These are phyloP conservation scores for Prionailurus bengalensis DNA, from an alignment of 2,113 vertebrate species.

Conservation along the genomic window DNA sequence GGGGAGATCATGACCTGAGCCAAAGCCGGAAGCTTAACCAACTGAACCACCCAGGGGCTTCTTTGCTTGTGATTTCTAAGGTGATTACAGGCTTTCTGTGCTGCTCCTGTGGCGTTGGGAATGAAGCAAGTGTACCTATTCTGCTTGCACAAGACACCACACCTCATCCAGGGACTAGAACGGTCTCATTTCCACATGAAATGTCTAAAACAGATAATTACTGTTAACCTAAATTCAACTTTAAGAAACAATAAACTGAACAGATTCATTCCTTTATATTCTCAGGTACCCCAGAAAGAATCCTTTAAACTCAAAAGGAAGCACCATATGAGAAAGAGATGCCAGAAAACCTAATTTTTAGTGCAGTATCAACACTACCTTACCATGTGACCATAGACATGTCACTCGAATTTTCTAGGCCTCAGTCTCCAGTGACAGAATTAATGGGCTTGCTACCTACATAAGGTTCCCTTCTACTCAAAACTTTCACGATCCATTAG, in stretches of 20 bases:
- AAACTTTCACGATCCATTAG: background rate
- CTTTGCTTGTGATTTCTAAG: background rate
- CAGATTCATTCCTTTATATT: background rate
- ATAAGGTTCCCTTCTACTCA: background rate
- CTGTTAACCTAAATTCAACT: background rate
- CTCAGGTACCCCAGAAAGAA: background rate
- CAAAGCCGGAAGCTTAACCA: too few species aligned
- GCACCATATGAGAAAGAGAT: background rate
- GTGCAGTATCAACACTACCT: background rate
- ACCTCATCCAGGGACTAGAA: background rate
- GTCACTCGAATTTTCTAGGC: background rate
- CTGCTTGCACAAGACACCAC: background rate
- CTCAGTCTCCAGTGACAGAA: background rate
- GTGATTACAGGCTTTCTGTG: background rate
- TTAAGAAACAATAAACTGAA: background rate
- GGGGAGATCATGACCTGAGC: too few species aligned
- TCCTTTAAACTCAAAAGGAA: conserved; percentile 14
- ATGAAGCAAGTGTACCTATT: background rate
- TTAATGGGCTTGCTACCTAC: background rate
- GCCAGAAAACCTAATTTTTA: background rate
- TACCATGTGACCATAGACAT: background rate
- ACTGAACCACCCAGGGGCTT: too few species aligned
- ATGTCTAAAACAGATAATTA: background rate
- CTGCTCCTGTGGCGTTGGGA: background rate
- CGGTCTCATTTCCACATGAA: background rate